Conservation (phyloP, 2,888 invertebrate genomes). For the Oxytorus armatus region DNA sequence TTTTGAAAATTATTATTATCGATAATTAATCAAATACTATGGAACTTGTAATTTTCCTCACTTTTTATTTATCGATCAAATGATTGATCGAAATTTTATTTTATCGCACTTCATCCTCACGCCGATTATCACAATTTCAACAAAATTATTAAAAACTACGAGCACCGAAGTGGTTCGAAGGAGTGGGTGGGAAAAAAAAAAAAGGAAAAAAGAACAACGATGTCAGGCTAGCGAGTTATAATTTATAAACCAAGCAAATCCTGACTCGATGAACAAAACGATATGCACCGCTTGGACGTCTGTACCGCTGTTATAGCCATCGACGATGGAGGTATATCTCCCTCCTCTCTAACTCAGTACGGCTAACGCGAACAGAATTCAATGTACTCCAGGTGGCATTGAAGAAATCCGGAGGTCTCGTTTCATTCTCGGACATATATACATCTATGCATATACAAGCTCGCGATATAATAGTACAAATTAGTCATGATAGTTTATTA, state of each 20-base stretch:
- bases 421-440: slow-evolving; percentile 49
- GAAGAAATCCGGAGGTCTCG: slow-evolving; percentile 60
- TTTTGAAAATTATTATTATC: slow-evolving; percentile 4
- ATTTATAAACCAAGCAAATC: slow-evolving; percentile 73
- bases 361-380: slow-evolving; percentile 75
- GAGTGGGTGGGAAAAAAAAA: slow-evolving; percentile 7
- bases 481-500: background rate
- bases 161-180: background rate
- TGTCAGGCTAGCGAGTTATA: slow-evolving; percentile 51
- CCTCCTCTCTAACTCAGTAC: slow-evolving; percentile 63
- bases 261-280: slow-evolving; percentile 78
- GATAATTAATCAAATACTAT: background rate
- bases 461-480: background rate
- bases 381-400: slow-evolving; percentile 72
- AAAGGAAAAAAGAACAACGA: slow-evolving; percentile 4
- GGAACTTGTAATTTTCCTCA: background rate
- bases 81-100: background rate
- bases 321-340: slow-evolving; percentile 74
- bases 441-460: background rate
- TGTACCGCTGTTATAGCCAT: slow-evolving; percentile 81
- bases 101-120: slow-evolving; percentile 20
- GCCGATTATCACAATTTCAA: background rate
- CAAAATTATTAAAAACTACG: background rate
- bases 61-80: background rate
- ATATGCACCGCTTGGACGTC: slow-evolving; percentile 78